phyloP scores from a whole-genome alignment of 2,797 vertebrate species.

The Xenentodon cancila region DNA sequence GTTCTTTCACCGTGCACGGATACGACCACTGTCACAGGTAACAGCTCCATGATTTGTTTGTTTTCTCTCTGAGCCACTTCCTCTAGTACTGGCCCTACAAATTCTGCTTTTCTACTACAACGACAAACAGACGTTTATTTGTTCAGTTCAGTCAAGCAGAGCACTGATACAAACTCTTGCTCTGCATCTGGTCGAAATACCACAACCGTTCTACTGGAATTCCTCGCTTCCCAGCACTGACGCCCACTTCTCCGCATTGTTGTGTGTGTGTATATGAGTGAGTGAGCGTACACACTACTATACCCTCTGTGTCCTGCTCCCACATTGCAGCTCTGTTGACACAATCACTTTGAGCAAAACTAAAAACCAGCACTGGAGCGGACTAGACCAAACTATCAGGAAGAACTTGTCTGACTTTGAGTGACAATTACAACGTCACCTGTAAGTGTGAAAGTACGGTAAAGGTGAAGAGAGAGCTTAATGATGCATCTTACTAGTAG shows the following conservation, averaged over 20 bases:
- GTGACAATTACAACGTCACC: neutral
- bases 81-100: conserved; percentile 51
- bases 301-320: conserved; percentile 51
- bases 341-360: conserved; percentile 14
- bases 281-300: conserved; percentile 16
- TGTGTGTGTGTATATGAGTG: conserved; percentile 3
- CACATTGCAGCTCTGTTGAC: conserved; percentile 49
- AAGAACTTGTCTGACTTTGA: neutral
- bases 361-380: neutral
- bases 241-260: conserved; percentile 70
- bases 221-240: conserved; percentile 62
- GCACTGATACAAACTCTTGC: conserved; percentile 56
- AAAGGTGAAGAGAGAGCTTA: too few relatives aligned
- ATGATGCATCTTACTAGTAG: too few relatives aligned
- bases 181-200: conserved; percentile 61
- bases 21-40: conserved; percentile 12
- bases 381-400: fast-evolving
- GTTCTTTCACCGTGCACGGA: conserved; percentile 19
- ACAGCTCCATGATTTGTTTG: conserved; percentile 40
- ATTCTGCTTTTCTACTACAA: conserved; percentile 41
- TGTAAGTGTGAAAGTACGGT: too few relatives aligned
- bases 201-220: conserved; percentile 69
- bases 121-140: conserved; percentile 72
- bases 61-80: conserved; percentile 52
- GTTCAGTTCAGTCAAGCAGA: conserved; percentile 58